These are phyloP conservation scores for Meriones unguiculatus DNA, from an alignment of 2,113 vertebrate species.

Conservation along the genomic window DNA sequence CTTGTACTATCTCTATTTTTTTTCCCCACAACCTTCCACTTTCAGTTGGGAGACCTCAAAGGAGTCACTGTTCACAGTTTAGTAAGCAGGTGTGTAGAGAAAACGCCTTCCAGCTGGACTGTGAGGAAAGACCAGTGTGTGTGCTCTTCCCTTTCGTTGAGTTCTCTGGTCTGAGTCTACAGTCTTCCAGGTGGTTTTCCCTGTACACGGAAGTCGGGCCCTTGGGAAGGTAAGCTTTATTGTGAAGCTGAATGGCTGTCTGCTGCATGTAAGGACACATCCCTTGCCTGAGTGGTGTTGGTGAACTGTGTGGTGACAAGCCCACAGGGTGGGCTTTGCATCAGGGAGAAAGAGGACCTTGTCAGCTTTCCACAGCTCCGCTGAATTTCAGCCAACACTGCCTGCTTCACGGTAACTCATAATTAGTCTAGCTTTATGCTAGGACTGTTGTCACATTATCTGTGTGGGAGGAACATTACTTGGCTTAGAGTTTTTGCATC, in stretches of 20 bases:
- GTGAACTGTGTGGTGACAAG: background rate
- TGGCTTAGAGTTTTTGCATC: conserved; percentile 6
- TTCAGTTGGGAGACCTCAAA: too few species aligned
- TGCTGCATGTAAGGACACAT: background rate
- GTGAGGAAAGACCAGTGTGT: background rate
- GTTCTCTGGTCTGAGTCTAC: background rate
- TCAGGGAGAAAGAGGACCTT: background rate
- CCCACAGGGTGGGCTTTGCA: background rate
- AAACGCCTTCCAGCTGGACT: background rate
- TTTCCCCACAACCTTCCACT: background rate
- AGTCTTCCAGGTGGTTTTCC: background rate
- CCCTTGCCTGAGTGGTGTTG: background rate
- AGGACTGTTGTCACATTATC: conserved; percentile 31
- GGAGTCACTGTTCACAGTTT: background rate
- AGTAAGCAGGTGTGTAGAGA: background rate
- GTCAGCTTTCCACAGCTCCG: background rate
- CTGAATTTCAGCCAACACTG: background rate
- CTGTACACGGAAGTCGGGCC: background rate
- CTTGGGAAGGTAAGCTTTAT: background rate
- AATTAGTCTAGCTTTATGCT: background rate
- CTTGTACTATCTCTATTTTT: background rate
- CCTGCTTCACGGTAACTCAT: background rate
- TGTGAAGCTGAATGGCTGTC: background rate
- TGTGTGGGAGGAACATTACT: conserved; percentile 37
- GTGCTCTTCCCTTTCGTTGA: background rate